Conservation (phyloP, 2,797 vertebrate species). For the Rhincodon typus region DNA sequence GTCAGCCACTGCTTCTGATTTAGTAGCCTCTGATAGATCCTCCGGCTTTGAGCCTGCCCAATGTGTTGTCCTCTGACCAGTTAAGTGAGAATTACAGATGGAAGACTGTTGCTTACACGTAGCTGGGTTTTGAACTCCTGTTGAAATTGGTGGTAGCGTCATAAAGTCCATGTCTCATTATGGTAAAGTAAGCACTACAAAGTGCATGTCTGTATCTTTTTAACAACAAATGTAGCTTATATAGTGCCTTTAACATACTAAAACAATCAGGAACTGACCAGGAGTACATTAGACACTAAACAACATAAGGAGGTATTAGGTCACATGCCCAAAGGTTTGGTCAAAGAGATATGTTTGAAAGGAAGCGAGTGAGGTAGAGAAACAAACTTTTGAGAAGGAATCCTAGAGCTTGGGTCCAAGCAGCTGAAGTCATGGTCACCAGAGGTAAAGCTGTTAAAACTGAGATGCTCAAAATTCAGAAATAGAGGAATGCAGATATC, state of each 20-base stretch:
- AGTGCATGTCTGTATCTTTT: background rate
- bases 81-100: background rate
- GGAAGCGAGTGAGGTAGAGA: too few relatives aligned
- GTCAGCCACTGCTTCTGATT: background rate
- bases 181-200: background rate
- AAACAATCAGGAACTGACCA: too few relatives aligned
- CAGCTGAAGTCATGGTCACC: background rate
- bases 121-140: background rate
- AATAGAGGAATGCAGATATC: background rate
- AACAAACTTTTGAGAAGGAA: too few relatives aligned
- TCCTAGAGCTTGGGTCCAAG: too few relatives aligned
- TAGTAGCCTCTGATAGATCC: background rate
- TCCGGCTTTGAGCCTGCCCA: background rate
- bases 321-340: background rate
- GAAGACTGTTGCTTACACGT: background rate
- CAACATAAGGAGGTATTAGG: background rate
- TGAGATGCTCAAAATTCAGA: background rate
- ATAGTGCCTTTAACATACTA: background rate
- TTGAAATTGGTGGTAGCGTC: background rate
- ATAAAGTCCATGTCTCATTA: background rate
- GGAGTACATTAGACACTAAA: too few relatives aligned
- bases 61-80: background rate
- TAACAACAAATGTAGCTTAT: background rate
- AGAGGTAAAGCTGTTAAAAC: background rate
- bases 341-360: background rate